Conservation (phyloP, 2,888 invertebrate species). For the Uropetala carovei region DNA sequence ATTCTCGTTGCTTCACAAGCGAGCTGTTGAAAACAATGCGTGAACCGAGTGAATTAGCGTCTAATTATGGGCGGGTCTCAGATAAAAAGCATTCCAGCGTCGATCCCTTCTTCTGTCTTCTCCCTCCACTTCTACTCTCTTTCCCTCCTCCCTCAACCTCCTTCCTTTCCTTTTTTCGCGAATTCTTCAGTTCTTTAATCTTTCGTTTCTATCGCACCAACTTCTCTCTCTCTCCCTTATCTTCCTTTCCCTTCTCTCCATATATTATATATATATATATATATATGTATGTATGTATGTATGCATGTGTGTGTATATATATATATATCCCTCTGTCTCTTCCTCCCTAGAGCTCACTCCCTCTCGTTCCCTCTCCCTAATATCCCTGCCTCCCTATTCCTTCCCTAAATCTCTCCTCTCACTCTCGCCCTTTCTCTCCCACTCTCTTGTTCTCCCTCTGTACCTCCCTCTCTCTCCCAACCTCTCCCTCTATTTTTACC, state of each 20-base stretch:
- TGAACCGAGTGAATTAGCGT: conserved; percentile 24
- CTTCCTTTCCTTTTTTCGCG: not conserved
- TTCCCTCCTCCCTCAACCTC: not conserved
- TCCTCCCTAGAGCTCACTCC: too few relatives aligned
- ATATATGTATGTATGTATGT: too few relatives aligned
- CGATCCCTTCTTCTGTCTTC: not conserved
- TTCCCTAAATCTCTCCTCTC: too few relatives aligned
- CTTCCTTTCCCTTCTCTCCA: too few relatives aligned
- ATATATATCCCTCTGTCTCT: too few relatives aligned
- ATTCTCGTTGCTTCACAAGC: conserved; percentile 25
- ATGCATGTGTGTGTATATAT: too few relatives aligned
- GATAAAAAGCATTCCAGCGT: conserved; percentile 14
- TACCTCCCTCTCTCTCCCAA: too few relatives aligned
- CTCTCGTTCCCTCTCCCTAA: too few relatives aligned
- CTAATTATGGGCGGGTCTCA: not conserved
- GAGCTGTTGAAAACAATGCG: conserved; percentile 6
- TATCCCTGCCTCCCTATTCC: too few relatives aligned
- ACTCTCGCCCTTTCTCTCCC: too few relatives aligned
- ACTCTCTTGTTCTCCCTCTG: too few relatives aligned
- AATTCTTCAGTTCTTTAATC: conserved; percentile 17
- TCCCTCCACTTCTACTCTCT: not conserved
- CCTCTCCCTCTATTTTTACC: not conserved
- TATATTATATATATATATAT: too few relatives aligned
- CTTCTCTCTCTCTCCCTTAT: not conserved
- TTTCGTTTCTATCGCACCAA: not conserved